These are phyloP conservation scores for Gryllus bimaculatus DNA, from an alignment of 1,140 invertebrate species.

Conservation along the genomic window DNA sequence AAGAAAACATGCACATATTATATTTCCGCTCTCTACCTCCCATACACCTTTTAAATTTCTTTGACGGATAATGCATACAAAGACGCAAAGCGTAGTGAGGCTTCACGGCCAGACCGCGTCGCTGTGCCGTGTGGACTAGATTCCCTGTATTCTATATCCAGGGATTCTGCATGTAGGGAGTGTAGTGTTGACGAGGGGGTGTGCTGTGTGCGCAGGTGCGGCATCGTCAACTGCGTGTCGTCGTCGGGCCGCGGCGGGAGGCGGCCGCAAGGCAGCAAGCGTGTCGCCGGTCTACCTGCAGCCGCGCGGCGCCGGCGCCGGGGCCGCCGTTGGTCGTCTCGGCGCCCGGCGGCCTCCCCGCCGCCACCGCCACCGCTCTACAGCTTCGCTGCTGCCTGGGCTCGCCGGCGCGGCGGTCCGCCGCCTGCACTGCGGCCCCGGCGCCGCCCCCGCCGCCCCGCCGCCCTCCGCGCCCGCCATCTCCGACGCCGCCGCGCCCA, in stretches of 20 bases:
- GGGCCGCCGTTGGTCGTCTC: constrained; percentile 8
- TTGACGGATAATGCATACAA: too few relatives aligned
- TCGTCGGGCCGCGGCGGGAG: not conserved
- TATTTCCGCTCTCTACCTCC: too few relatives aligned
- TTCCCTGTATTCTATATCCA: too few relatives aligned
- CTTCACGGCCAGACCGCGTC: too few relatives aligned
- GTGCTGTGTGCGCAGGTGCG: constrained; percentile 24
- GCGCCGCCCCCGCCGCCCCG: constrained; percentile 26
- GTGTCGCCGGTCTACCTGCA: constrained; percentile 23
- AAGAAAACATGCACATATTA: too few relatives aligned
- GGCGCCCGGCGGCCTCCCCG: not conserved
- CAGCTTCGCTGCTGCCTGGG: constrained; percentile 23
- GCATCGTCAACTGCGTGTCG: constrained; percentile 29
- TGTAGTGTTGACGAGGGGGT: too few relatives aligned
- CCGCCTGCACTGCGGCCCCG: constrained; percentile 23
- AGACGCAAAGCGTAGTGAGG: too few relatives aligned
- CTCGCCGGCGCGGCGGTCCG: not conserved
- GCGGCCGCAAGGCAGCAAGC: constrained; percentile 14
- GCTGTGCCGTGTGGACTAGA: too few relatives aligned
- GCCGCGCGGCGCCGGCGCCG: constrained; percentile 17
- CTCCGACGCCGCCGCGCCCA: constrained; percentile 40
- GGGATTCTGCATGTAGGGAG: too few relatives aligned
- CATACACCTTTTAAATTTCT: too few relatives aligned
- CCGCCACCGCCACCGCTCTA: constrained; percentile 13
- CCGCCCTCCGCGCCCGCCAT: constrained; percentile 19